These are phyloP conservation scores for Melipona beecheii DNA, from an alignment of 2,888 invertebrate species.

Conservation along the genomic window DNA sequence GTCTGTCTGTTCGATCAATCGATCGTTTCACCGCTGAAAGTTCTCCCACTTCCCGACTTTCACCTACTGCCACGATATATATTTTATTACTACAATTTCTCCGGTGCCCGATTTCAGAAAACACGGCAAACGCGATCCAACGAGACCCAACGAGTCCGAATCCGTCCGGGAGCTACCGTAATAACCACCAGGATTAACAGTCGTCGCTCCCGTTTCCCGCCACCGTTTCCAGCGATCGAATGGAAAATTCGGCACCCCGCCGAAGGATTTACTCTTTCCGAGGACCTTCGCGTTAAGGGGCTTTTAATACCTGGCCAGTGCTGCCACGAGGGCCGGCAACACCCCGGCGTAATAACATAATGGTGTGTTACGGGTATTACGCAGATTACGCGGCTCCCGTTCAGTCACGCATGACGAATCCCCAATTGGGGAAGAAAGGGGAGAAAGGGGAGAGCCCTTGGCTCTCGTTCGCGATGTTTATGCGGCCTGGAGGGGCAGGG, in stretches of 20 bases:
- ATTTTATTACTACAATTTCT: too few species aligned
- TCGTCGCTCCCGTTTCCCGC: not conserved
- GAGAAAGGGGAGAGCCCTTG: slow-evolving; percentile 24
- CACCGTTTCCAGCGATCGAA: too few species aligned
- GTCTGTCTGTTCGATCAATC: too few species aligned
- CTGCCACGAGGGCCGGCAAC: slow-evolving; percentile 59
- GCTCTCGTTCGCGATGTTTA: slow-evolving; percentile 60
- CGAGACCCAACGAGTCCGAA: not conserved
- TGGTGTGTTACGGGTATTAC: slow-evolving; percentile 78
- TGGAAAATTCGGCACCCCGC: not conserved
- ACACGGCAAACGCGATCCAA: too few species aligned
- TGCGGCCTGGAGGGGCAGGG: slow-evolving; percentile 7
- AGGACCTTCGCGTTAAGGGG: slow-evolving; percentile 63
- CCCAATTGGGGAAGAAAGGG: slow-evolving; percentile 54
- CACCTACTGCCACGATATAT: too few species aligned
- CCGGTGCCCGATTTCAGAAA: too few species aligned
- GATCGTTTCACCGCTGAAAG: too few species aligned
- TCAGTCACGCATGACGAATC: slow-evolving; percentile 77
- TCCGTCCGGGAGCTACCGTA: not conserved
- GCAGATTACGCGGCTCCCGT: slow-evolving; percentile 78
- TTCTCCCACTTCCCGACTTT: too few species aligned
- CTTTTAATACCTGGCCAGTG: slow-evolving; percentile 62
- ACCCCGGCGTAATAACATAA: slow-evolving; percentile 78
- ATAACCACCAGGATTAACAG: not conserved
- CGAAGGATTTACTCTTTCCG: slow-evolving; percentile 40